Base-by-base conservation (phyloP, 2,888 invertebrate genomes). In the Euplexia lucipara region DNA sequence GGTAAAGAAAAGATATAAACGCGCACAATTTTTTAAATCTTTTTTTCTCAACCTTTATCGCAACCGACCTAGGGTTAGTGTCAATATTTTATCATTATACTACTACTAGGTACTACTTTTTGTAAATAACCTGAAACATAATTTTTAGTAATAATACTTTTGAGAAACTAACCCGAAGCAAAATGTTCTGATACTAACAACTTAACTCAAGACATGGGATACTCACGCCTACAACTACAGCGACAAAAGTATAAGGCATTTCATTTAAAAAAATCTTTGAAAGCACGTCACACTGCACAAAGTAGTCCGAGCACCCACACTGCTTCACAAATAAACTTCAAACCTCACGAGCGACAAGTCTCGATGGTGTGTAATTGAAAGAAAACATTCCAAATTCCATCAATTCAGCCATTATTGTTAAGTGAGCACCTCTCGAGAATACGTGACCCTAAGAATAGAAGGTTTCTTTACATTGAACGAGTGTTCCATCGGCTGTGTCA, bases 391-490 rank as follows among this genome's bases (percentile, higher is more conserved):
- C 67, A 86, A 90, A 91, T 91, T 88, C 90, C 90, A 59, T 83
- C 86, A 80, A 88, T 87, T 83, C 83, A 84, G 62, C 83, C 78
- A 84, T 86, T 86, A 86, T 89, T 85, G 86, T 88, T 82, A 86
- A 84, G 86, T 26, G 89, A 90, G 91, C 85, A 86, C 87, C 94
- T 92, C 95, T 95, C 90, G 81, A 94, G 85, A 88, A 89, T 88
- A 95, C 95, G 95, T 95, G 95, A 95, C 91, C 84, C 53, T 54
- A 78, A 91, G 90, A 93, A 94, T 89, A 83, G 91, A 84, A 81
- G 72, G 63, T 81, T 81, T 78, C 81, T 83, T 83, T 83, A 87
- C 84, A 86, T 80, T 82, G 79, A 84, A 85, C 80, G 75, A 82
- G 81, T 75, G 77, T 75, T 81, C 82, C 85, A 79, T 81, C 86